Percentiles rank a stretch among this genome's conserved stretches.
phyloP scores from a whole-genome alignment of 2,888 invertebrate species.

The Habroteleia sp. region DNA sequence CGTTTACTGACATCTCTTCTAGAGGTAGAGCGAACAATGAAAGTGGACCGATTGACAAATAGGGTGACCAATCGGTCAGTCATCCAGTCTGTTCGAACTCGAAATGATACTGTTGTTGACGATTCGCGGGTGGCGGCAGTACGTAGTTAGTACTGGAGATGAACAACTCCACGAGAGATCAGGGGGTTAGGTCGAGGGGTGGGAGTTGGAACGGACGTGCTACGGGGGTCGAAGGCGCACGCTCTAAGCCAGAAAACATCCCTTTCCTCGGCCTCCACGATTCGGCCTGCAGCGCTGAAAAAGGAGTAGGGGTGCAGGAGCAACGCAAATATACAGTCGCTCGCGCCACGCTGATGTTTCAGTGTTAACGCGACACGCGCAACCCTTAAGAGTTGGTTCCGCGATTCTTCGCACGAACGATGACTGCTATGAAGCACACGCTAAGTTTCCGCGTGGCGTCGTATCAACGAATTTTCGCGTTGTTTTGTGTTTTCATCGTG shows the following conservation, averaged over 20 bases:
- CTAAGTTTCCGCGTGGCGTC: slow-evolving; percentile 39
- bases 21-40: slow-evolving; percentile 32
- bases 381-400: slow-evolving; percentile 62
- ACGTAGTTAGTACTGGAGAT: slow-evolving; percentile 58
- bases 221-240: slow-evolving; percentile 57
- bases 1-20: slow-evolving; percentile 29
- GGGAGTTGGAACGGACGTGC: slow-evolving; percentile 61
- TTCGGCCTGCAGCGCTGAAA: slow-evolving; percentile 24
- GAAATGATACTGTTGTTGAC: slow-evolving; percentile 16
- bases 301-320: slow-evolving; percentile 66
- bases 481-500: slow-evolving; percentile 45
- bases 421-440: slow-evolving; percentile 35
- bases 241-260: slow-evolving; percentile 55
- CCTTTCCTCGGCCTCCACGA: slow-evolving; percentile 43
- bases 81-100: slow-evolving; percentile 16
- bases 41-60: slow-evolving; percentile 62
- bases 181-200: slow-evolving; percentile 29
- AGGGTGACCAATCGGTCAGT: slow-evolving; percentile 43
- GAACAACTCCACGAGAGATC: slow-evolving; percentile 40
- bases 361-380: slow-evolving; percentile 80
- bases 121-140: slow-evolving; percentile 17
- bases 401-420: slow-evolving; percentile 33
- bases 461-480: slow-evolving; percentile 50
- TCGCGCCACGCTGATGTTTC: slow-evolving; percentile 73
- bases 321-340: slow-evolving; percentile 73